Conservation (phyloP, 2,797 vertebrate genomes). For the Cottoperca gobio region DNA sequence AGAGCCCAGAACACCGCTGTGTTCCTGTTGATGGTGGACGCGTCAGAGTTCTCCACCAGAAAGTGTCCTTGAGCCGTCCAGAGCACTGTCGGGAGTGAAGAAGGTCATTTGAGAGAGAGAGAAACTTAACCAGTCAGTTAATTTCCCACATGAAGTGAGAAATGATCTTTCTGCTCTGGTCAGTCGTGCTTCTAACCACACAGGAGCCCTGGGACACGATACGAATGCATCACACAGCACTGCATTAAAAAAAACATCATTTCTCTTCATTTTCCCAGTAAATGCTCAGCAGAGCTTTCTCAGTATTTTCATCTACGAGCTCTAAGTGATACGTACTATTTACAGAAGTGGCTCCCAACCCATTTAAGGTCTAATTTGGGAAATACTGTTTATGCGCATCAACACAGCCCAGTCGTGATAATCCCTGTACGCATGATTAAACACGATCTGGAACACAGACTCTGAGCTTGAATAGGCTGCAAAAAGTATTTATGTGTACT, state of each 20-base stretch:
- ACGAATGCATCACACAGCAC: slow-evolving; percentile 48
- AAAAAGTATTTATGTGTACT: slow-evolving; percentile 10
- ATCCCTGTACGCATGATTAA: slow-evolving; percentile 65
- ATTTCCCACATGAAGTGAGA: slow-evolving; percentile 39
- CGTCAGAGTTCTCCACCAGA: slow-evolving; percentile 87
- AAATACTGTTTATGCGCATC: slow-evolving; percentile 55
- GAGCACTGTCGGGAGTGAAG: slow-evolving; percentile 73
- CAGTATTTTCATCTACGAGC: slow-evolving; percentile 38
- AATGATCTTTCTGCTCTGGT: slow-evolving; percentile 34
- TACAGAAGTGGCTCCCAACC: slow-evolving; percentile 45
- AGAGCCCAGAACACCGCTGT: slow-evolving; percentile 89
- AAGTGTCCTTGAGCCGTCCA: slow-evolving; percentile 89
- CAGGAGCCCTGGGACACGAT: slow-evolving; percentile 39
- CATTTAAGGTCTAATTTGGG: slow-evolving; percentile 67
- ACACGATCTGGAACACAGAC: slow-evolving; percentile 52
- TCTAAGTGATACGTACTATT: slow-evolving; percentile 47
- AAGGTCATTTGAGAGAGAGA: slow-evolving; percentile 21
- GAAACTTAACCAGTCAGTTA: slow-evolving; percentile 40
- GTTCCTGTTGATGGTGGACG: slow-evolving; percentile 87
- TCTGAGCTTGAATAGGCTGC: slow-evolving; percentile 20
- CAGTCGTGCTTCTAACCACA: slow-evolving; percentile 56
- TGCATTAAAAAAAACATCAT: slow-evolving; percentile 44
- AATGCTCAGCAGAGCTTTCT: slow-evolving; percentile 31
- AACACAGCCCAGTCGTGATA: slow-evolving; percentile 50
- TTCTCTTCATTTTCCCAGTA: slow-evolving; percentile 43